Percentiles rank a stretch among this genome's conserved stretches.
phyloP scores from a whole-genome alignment of 1,140 invertebrate genomes.

The Tigriopus japonicus region DNA sequence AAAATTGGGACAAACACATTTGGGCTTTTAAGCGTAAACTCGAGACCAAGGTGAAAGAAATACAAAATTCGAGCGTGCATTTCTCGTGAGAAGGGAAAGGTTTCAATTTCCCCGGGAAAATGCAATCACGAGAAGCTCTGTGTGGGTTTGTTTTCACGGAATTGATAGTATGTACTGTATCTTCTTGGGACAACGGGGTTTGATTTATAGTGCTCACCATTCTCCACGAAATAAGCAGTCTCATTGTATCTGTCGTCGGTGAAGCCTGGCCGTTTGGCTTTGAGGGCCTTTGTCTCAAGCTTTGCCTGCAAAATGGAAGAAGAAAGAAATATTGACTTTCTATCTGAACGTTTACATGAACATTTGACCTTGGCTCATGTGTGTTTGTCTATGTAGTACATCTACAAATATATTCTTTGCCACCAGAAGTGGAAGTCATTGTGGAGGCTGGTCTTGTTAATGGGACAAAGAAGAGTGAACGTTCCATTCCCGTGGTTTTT shows the following conservation, averaged over 20 bases:
- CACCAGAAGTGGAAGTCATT: background rate
- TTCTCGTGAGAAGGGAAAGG: no score
- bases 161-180: conserved; percentile 10
- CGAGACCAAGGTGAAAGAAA: no score
- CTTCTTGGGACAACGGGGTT: background rate
- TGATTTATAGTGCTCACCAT: conserved; percentile 43
- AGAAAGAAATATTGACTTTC: conserved; percentile 7
- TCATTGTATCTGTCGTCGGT: conserved; percentile 80
- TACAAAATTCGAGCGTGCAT: no score
- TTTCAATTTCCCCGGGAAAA: no score
- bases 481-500: no score
- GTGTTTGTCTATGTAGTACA: background rate
- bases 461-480: no score
- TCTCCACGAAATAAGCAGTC: conserved; percentile 89
- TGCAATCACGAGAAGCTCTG: no score
- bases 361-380: background rate
- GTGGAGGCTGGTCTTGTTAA: no score
- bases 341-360: background rate
- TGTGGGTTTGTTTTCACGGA: background rate
- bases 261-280: conserved; percentile 76
- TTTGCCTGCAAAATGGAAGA: conserved; percentile 47
- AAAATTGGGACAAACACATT: no score
- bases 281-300: conserved; percentile 74
- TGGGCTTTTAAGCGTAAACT: no score
- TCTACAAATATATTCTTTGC: background rate